These are phyloP conservation scores for Ptilodon capucinus DNA, from an alignment of 2,888 invertebrate species.

Conservation along the genomic window DNA sequence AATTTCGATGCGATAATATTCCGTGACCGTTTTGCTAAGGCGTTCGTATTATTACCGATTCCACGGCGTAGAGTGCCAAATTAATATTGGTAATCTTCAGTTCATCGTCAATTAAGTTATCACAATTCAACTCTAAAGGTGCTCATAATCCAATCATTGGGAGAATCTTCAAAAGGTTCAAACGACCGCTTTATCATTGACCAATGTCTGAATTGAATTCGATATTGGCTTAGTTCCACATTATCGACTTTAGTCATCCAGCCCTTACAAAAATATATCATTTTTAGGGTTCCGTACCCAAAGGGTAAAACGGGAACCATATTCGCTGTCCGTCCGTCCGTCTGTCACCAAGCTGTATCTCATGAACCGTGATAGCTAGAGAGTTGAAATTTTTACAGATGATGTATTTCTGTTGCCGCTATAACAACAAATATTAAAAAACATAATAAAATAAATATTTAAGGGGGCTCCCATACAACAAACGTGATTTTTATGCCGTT, in stretches of 20 bases:
- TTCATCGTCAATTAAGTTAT: conserved; percentile 45
- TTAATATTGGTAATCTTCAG: conserved; percentile 41
- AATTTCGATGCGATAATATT: conserved; percentile 39
- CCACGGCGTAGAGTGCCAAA: conserved; percentile 42
- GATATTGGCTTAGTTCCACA: not conserved
- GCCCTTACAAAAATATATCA: not conserved
- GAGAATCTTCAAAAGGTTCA: conserved; percentile 27
- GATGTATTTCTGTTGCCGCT: no score
- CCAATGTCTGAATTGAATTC: not conserved
- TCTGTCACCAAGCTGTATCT: no score
- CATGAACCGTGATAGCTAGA: no score
- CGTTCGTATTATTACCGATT: conserved; percentile 60
- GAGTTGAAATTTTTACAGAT: no score
- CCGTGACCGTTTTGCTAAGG: conserved; percentile 54
- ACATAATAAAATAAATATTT: no score
- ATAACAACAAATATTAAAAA: no score
- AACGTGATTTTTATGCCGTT: no score
- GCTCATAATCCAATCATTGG: conserved; percentile 31
- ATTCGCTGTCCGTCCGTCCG: no score
- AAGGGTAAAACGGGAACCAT: no score
- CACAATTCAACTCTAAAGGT: conserved; percentile 31
- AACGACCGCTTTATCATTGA: conserved; percentile 16
- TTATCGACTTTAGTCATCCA: not conserved
- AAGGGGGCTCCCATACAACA: no score
- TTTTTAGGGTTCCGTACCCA: no score